These are phyloP conservation scores for Chaunax sp. DNA, from an alignment of 2,797 vertebrate genomes.

Conservation along the genomic window DNA sequence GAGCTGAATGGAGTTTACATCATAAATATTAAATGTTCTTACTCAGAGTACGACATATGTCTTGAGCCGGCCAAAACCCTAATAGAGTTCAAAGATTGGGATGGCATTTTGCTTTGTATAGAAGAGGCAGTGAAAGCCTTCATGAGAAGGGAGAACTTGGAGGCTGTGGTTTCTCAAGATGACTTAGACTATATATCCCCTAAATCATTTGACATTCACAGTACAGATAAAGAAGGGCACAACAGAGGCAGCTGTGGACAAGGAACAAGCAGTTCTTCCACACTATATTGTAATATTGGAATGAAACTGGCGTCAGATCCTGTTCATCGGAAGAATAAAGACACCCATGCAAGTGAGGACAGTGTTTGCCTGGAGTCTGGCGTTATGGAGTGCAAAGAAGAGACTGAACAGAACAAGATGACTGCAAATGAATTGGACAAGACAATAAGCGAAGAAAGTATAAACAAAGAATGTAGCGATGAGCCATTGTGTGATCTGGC, in stretches of 20 bases:
- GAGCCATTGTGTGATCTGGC: conserved; percentile 15
- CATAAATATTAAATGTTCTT: conserved; percentile 89
- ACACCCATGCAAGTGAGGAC: conserved; percentile 7
- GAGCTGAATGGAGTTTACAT: conserved; percentile 90
- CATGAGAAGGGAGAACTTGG: conserved; percentile 89
- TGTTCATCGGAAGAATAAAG: conserved; percentile 80
- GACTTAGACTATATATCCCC: conserved; percentile 81
- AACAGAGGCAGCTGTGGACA: conserved; percentile 54
- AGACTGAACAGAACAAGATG: conserved; percentile 12
- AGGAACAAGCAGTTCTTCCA: conserved; percentile 62
- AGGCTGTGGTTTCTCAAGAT: conserved; percentile 83
- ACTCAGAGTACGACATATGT: conserved; percentile 93
- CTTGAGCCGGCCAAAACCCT: conserved; percentile 94
- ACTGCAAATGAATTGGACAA: conserved; percentile 15
- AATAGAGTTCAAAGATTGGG: conserved; percentile 97
- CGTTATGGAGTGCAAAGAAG: conserved; percentile 18
- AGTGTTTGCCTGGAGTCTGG: conserved; percentile 18
- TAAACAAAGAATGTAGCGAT: conserved; percentile 15
- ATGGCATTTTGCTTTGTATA: conserved; percentile 85
- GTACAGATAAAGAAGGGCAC: conserved; percentile 56
- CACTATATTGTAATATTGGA: conserved; percentile 78
- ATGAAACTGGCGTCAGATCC: conserved; percentile 85
- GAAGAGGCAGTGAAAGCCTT: conserved; percentile 91
- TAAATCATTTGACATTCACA: conserved; percentile 62
- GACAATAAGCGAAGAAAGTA: conserved; percentile 12